phyloP scores from a whole-genome alignment of 2,113 vertebrate genomes.

The Lycocorax pyrrhopterus region DNA sequence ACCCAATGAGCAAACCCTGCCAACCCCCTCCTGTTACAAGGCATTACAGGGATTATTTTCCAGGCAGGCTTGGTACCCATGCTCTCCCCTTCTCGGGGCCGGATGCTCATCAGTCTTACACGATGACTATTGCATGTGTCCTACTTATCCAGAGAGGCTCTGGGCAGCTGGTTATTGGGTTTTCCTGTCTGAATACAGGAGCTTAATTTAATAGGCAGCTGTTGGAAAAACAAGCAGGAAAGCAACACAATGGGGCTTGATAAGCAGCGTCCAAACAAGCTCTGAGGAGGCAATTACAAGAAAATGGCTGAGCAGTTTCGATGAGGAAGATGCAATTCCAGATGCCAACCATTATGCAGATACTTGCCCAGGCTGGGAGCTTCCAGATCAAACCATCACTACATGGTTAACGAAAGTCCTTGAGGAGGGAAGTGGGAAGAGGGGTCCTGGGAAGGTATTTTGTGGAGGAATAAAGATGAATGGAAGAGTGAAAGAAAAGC shows the following conservation, averaged over 20 bases:
- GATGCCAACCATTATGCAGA: not conserved
- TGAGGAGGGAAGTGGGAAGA: not conserved
- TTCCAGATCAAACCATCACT: not conserved
- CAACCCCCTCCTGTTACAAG: not conserved
- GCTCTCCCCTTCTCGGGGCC: not conserved
- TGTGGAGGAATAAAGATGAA: not conserved
- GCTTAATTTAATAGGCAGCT: slow-evolving; percentile 52
- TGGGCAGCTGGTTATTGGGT: slow-evolving; percentile 25
- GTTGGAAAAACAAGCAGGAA: slow-evolving; percentile 58
- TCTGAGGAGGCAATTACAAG: slow-evolving; percentile 22
- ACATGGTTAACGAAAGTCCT: fast-evolving
- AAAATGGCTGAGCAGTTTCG: not conserved
- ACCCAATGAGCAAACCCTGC: not conserved
- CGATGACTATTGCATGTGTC: not conserved
- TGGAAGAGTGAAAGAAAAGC: not conserved
- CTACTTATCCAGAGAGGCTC: not conserved
- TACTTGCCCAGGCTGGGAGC: not conserved
- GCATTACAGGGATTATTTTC: not conserved
- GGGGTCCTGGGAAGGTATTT: not conserved
- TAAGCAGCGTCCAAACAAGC: slow-evolving; percentile 51
- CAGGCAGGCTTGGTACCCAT: not conserved
- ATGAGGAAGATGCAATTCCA: not conserved
- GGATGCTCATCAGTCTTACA: not conserved
- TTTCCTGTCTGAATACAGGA: slow-evolving; percentile 22
- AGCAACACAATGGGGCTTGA: slow-evolving; percentile 41